These are phyloP conservation scores for Thunnus albacares DNA, from an alignment of 2,797 vertebrate species.

Conservation along the genomic window DNA sequence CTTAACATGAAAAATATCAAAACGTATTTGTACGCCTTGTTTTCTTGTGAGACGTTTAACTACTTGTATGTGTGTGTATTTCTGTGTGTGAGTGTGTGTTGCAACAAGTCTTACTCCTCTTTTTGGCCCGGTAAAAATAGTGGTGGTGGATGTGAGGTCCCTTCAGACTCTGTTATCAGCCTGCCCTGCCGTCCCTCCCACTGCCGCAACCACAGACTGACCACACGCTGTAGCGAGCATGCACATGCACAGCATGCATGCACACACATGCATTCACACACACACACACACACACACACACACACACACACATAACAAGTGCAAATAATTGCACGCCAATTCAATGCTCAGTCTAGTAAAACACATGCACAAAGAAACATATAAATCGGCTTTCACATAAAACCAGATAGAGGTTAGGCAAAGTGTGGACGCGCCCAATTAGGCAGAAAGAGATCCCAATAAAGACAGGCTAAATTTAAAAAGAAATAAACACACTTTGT, in stretches of 20 bases:
- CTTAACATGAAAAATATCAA: constrained; percentile 58
- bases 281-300: constrained; percentile 33
- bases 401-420: constrained; percentile 68
- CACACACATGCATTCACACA: constrained; percentile 22
- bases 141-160: constrained; percentile 84
- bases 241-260: constrained; percentile 1
- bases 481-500: constrained; percentile 50
- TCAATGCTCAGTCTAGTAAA: constrained; percentile 66
- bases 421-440: constrained; percentile 74
- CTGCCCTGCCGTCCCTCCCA: constrained; percentile 77
- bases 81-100: constrained; percentile 53
- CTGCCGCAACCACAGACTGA: constrained; percentile 81
- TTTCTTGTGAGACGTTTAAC: constrained; percentile 61
- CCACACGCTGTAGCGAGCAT: constrained; percentile 67
- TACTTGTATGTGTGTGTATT: constrained; percentile 44
- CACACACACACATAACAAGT: constrained; percentile 51
- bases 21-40: constrained; percentile 58
- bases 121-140: constrained; percentile 84
- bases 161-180: constrained; percentile 85
- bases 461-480: constrained; percentile 73
- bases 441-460: constrained; percentile 72
- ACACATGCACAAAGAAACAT: constrained; percentile 64
- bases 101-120: constrained; percentile 73
- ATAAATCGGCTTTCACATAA: constrained; percentile 74
- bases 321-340: constrained; percentile 70